Conservation (phyloP, 2,888 invertebrate genomes). For the Eucriotettix oculatus region DNA sequence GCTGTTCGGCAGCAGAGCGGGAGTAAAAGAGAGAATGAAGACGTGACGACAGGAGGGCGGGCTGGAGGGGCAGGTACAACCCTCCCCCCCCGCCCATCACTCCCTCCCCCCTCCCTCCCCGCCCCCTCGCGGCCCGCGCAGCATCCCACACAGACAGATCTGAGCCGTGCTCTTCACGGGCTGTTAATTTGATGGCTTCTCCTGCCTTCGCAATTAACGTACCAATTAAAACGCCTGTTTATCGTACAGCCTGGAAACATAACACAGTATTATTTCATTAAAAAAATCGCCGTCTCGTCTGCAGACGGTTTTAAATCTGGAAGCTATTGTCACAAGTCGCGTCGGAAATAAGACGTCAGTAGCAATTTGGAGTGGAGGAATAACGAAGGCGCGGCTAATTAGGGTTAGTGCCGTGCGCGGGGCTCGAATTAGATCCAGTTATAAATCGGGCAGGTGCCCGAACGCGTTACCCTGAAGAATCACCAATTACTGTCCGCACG, state of each 20-base stretch:
- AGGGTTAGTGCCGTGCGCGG: background rate
- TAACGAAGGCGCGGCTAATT: background rate
- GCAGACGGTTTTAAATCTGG: background rate
- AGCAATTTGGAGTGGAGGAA: background rate
- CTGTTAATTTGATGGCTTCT: background rate
- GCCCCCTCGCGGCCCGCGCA: no score
- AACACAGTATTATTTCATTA: background rate
- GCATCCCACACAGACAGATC: no score
- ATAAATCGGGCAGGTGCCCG: background rate
- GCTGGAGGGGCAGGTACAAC: background rate
- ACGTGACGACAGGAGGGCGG: background rate
- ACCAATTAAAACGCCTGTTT: background rate
- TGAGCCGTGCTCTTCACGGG: background rate
- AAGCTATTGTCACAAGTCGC: background rate
- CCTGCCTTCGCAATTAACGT: background rate
- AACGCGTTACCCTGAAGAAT: background rate
- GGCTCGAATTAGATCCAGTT: background rate
- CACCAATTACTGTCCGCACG: background rate
- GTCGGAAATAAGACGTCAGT: background rate
- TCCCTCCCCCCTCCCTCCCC: no score
- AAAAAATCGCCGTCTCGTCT: background rate
- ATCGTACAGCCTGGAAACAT: no score
- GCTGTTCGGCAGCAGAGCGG: background rate
- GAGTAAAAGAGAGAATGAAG: background rate
- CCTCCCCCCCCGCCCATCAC: background rate